phyloP scores from a whole-genome alignment of 2,797 vertebrate species.

The Limnodromus scolopaceus region DNA sequence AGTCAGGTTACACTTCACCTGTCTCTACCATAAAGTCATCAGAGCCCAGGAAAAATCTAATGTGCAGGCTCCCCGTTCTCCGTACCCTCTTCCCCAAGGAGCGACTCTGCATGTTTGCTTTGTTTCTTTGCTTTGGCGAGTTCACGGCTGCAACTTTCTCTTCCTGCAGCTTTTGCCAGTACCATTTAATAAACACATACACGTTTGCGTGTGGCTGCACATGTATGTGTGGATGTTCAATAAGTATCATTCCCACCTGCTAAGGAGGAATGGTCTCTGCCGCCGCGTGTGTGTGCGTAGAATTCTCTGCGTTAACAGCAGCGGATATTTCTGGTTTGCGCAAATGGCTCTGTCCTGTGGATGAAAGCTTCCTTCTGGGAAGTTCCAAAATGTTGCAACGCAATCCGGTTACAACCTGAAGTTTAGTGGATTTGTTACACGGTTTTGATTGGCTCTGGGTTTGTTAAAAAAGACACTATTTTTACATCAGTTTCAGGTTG shows the following conservation, averaged over 20 bases:
- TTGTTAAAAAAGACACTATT: neutral
- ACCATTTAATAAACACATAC: neutral
- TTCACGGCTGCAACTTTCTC: neutral
- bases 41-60: neutral
- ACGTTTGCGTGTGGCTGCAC: neutral
- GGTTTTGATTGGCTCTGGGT: neutral
- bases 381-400: neutral
- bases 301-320: neutral
- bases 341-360: neutral
- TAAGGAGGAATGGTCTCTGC: neutral
- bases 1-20: constrained; percentile 61
- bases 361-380: neutral
- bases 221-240: fast-evolving
- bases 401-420: neutral
- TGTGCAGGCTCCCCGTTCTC: neutral
- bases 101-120: neutral
- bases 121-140: neutral
- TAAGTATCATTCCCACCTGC: too few relatives aligned
- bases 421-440: neutral
- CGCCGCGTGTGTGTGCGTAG: fast-evolving
- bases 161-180: neutral
- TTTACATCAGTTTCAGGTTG: constrained; percentile 28
- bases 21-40: constrained; percentile 19
- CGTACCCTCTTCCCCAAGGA: neutral
- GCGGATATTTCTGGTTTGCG: neutral